Percentiles rank a stretch among this genome's conserved stretches.
phyloP scores from a whole-genome alignment of 2,888 invertebrate species.

The Latrodectus hesperus region DNA sequence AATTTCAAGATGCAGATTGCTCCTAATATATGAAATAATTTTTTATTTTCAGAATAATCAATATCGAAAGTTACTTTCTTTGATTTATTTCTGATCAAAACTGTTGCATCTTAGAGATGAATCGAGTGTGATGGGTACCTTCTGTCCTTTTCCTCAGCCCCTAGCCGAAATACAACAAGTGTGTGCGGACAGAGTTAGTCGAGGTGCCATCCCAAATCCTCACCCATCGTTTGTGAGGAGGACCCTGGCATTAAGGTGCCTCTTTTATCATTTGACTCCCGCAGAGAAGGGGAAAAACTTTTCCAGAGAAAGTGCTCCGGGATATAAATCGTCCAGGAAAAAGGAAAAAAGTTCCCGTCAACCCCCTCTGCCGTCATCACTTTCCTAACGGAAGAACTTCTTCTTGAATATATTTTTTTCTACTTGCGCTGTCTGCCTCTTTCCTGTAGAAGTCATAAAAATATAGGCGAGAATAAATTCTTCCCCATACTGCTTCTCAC shows the following conservation, averaged over 20 bases:
- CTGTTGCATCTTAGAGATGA: conserved; percentile 17
- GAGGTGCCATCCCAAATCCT: conserved; percentile 31
- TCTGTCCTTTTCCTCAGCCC: neutral
- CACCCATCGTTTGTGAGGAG: conserved; percentile 20
- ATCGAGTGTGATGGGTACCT: conserved; percentile 14
- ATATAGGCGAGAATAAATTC: conserved; percentile 41
- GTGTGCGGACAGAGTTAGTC: conserved; percentile 23
- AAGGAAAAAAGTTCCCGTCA: conserved; percentile 52
- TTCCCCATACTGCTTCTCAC: conserved; percentile 9
- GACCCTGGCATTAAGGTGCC: conserved; percentile 42
- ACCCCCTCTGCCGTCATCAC: conserved; percentile 43
- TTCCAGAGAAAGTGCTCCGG: conserved; percentile 29
- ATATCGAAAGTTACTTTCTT: no score
- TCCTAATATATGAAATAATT: no score
- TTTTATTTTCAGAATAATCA: no score
- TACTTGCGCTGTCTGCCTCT: neutral
- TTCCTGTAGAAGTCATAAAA: conserved; percentile 38
- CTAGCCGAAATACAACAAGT: conserved; percentile 2
- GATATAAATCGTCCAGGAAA: conserved; percentile 41
- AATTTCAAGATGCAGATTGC: no score
- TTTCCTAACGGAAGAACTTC: conserved; percentile 35
- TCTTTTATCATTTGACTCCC: conserved; percentile 48
- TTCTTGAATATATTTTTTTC: conserved; percentile 7
- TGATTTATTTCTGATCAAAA: neutral
- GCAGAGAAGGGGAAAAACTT: conserved; percentile 16